Conservation (phyloP, 2,113 vertebrate genomes). For the Aix galericulata region DNA sequence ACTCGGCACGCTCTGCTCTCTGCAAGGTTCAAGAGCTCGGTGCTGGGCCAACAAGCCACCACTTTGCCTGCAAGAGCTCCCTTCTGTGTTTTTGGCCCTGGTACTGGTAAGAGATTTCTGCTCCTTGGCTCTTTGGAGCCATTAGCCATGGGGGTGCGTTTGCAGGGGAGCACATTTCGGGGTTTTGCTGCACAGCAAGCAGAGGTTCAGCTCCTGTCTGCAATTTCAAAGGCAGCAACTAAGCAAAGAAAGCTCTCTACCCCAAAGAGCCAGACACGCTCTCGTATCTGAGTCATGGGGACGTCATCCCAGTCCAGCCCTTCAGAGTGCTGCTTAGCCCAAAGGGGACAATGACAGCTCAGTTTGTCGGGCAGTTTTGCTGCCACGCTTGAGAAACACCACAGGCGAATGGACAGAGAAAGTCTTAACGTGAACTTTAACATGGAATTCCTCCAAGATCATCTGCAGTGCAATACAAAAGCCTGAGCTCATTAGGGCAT, state of each 20-base stretch:
- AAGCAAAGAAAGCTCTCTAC: neutral
- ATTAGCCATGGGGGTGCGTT: neutral
- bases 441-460: neutral
- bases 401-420: accelerated
- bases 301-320: neutral
- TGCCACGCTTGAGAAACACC: neutral
- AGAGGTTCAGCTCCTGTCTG: neutral
- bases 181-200: neutral
- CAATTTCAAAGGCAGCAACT: neutral
- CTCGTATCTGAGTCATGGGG: accelerated
- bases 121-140: too few relatives aligned
- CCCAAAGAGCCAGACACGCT: neutral
- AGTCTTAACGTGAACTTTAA: neutral
- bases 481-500: neutral
- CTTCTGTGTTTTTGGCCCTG: neutral
- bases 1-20: neutral
- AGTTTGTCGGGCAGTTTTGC: neutral
- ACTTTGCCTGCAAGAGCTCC: neutral
- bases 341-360: neutral
- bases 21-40: neutral
- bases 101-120: accelerated
- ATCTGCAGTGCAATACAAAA: neutral
- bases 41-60: neutral
- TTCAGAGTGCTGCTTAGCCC: neutral
- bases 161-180: neutral